Evolutionary conservation across 2,888 invertebrate genomes (phyloP), one percentile per base, ranked within the genome.

Genomic region (Dryobotodes eremita): DNA sequence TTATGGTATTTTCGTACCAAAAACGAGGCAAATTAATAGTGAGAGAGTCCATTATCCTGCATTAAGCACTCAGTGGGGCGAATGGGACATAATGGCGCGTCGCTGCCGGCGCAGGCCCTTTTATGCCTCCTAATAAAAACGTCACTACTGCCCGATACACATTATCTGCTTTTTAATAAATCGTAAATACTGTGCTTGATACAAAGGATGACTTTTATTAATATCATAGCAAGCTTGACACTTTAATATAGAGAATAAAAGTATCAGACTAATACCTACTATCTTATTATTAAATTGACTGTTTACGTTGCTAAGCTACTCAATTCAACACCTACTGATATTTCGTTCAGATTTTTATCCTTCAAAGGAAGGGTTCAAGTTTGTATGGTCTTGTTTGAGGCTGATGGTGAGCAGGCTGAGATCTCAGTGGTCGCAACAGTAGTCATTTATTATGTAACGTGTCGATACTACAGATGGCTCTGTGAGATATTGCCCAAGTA

Each of bases 41-140:
- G 94, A 94, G 94, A 92, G 94, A 92, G 92, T 95, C 94, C 95
- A 95, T 95, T 95, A 95, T 94, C 94, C 93, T 92, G 93, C 94
- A 95, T 95, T 95, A 95, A 95, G 94, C 94, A 95, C 95, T 95
- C 94, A 93, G 94, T 93, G 93, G 90, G 90, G 92, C 93, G 93
- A 93, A 93, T 92, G 93, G 93, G 90, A 90, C 93, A 92, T 95
- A 95, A 95, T 95, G 94, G 94, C 88, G 86, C 92, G 91, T 90
- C 92, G 92, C 89, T 90, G 89, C 88, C 90, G 84, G 81, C 89
- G 87, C 90, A 90, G 92, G 92, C 90, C 92, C 93, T 93, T 94
- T 94, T 92, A 93, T 91, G 91, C 90, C 89, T 91, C 91, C 90
- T 93, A 93, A 94, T 94, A 94, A 94, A 94, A 94, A 94, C 92